Evolutionary conservation across 2,797 vertebrate genomes (phyloP).

Genomic region (Micromesistius poutassou): DNA sequence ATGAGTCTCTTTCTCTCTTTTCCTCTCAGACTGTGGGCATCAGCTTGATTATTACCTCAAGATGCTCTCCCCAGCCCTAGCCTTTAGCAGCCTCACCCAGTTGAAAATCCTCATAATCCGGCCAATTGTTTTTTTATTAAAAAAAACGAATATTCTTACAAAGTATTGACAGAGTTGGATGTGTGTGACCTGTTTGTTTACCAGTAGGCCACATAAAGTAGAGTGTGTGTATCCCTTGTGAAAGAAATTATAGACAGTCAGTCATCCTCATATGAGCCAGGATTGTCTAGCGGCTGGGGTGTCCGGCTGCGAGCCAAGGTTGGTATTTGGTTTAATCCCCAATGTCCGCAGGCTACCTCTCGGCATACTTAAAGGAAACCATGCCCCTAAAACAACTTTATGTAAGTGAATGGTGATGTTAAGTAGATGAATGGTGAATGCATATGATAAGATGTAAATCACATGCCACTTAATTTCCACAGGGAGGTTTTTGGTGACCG

Average conservation of each 20-base stretch:
- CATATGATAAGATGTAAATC: no score
- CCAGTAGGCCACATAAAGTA: no score
- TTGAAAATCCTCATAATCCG: background rate
- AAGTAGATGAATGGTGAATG: background rate
- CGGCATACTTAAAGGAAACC: background rate
- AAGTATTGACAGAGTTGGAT: background rate
- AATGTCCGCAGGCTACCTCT: background rate
- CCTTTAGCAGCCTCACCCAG: background rate
- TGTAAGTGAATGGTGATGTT: background rate
- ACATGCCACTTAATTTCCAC: no score
- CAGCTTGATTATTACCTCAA: background rate
- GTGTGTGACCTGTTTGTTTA: background rate
- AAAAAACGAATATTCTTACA: background rate
- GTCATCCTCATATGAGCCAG: background rate
- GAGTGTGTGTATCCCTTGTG: background rate
- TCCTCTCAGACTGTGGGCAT: background rate
- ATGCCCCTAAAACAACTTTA: background rate
- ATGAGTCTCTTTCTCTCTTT: no score
- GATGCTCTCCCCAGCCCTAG: no score
- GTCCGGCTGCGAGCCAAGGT: no score
- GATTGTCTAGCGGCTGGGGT: background rate
- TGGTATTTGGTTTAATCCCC: background rate
- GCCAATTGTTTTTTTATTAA: background rate
- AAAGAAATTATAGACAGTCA: background rate
- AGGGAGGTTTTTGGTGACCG: no score